phyloP scores from a whole-genome alignment of 2,113 vertebrate species.

The Rhinogobius similis region DNA sequence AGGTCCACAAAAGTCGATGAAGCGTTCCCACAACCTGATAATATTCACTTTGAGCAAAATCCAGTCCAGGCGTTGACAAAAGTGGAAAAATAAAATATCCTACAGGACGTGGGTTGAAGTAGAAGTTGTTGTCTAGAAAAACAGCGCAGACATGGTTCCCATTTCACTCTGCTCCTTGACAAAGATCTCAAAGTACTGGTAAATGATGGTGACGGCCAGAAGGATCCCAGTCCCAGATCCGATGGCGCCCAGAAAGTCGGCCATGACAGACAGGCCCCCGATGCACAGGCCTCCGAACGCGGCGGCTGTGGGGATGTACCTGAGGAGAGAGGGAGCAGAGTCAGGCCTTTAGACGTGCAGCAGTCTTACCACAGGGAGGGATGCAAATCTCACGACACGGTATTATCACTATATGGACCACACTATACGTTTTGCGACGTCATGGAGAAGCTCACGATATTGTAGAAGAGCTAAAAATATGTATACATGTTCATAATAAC shows the following conservation, averaged over 20 bases:
- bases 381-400: no score
- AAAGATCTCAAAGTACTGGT: constrained; percentile 99
- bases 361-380: no score
- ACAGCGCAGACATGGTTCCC: constrained; percentile 94
- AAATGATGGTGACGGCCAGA: constrained; percentile 97
- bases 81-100: constrained; percentile 47
- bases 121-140: constrained; percentile 87
- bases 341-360: not conserved
- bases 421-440: no score
- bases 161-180: constrained; percentile 99
- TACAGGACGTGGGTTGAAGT: no score
- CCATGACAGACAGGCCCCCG: constrained; percentile 94
- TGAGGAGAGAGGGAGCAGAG: constrained; percentile 46
- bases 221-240: constrained; percentile 98
- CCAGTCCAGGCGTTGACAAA: constrained; percentile 39
- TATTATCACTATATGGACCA: no score
- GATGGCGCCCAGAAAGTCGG: constrained; percentile 96
- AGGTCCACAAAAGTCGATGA: constrained; percentile 1
- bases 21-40: constrained; percentile 16
- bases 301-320: constrained; percentile 97
- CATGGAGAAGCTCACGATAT: no score
- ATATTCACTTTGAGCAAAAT: constrained; percentile 29
- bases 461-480: no score
- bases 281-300: constrained; percentile 98
- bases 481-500: no score